These are phyloP conservation scores for Crocuta crocuta DNA, from an alignment of 2,113 vertebrate genomes.

Conservation along the genomic window DNA sequence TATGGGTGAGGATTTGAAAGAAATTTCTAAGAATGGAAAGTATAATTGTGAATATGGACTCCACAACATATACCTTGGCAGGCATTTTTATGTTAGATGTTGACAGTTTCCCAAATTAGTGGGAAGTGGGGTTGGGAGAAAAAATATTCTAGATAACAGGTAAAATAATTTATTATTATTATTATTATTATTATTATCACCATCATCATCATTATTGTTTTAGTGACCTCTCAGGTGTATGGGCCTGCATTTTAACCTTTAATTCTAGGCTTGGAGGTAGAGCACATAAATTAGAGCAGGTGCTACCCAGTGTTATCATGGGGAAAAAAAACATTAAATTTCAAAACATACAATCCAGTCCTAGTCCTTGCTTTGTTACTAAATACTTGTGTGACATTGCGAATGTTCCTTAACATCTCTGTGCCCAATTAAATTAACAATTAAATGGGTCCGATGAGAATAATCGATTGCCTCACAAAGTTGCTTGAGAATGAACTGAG, in stretches of 20 bases:
- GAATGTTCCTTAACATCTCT: not conserved
- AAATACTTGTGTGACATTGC: not conserved
- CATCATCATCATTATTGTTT: not conserved
- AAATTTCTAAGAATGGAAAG: not conserved
- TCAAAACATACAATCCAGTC: not conserved
- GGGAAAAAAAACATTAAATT: not conserved
- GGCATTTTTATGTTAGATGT: not conserved
- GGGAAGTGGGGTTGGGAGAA: not conserved
- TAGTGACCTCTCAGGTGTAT: not conserved
- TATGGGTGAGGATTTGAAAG: not conserved
- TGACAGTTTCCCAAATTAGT: not conserved
- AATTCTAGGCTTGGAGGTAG: too few species aligned
- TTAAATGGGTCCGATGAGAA: not conserved
- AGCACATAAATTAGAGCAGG: not conserved
- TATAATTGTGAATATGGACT: not conserved
- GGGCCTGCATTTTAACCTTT: not conserved
- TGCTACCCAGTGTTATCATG: not conserved
- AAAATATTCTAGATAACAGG: not conserved
- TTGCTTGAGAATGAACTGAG: not conserved
- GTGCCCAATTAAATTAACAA: not conserved
- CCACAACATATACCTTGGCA: not conserved
- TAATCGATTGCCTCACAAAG: not conserved
- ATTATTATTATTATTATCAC: not conserved
- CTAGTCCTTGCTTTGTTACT: not conserved
- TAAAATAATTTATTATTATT: not conserved